Conservation (phyloP, 2,113 vertebrate species). For the Orthonyx spaldingii region DNA sequence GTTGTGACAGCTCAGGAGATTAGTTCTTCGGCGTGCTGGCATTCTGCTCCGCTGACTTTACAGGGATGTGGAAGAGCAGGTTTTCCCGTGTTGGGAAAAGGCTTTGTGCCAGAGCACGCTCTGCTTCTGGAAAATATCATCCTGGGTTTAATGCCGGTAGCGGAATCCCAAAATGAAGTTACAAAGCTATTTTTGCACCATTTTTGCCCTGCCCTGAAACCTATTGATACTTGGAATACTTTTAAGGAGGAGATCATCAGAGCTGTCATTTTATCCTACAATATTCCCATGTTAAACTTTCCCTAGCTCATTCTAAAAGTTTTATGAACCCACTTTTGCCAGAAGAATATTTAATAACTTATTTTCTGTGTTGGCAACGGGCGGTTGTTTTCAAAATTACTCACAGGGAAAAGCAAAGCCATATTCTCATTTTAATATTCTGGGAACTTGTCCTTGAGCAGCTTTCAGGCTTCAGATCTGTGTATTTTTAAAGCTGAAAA, state of each 20-base stretch:
- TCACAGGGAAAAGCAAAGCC: neutral
- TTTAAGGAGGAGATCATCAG: neutral
- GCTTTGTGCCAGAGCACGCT: slow-evolving; percentile 13
- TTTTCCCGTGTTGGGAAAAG: slow-evolving; percentile 12
- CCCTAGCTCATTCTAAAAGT: neutral
- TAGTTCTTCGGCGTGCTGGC: neutral
- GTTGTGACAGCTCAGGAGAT: slow-evolving; percentile 31
- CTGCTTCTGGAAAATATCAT: neutral
- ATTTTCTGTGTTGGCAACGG: neutral
- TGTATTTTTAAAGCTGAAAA: neutral
- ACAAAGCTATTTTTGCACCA: neutral
- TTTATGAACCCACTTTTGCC: neutral
- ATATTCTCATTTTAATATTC: neutral
- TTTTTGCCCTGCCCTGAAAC: neutral
- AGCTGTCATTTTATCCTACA: neutral
- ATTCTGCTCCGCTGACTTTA: neutral
- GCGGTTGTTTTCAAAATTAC: neutral
- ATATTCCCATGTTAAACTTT: neutral
- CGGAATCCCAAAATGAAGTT: neutral
- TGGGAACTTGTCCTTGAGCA: neutral
- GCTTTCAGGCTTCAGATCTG: neutral
- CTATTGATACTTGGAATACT: neutral
- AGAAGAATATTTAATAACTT: neutral
- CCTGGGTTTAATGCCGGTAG: accelerated
- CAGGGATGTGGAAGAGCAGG: slow-evolving; percentile 19